These are phyloP conservation scores for Nephrocerus scutellatus DNA, from an alignment of 2,888 invertebrate genomes.

Conservation along the genomic window DNA sequence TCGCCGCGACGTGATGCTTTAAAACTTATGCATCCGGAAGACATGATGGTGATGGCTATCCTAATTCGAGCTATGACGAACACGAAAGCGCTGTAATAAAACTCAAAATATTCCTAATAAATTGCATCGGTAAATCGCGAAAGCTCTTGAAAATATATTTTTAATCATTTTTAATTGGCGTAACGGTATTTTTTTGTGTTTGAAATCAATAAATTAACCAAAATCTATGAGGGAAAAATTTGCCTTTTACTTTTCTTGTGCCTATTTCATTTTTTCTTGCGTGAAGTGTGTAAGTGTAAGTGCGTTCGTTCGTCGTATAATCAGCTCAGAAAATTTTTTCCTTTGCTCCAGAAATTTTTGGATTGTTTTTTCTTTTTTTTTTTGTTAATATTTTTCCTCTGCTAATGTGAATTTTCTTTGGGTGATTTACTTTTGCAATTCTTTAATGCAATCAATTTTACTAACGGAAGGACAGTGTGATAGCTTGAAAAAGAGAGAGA, in stretches of 20 bases:
- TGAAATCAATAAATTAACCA: constrained; percentile 15
- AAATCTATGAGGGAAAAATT: constrained; percentile 23
- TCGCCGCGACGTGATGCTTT: constrained; percentile 18
- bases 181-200: constrained; percentile 25
- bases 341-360: no score
- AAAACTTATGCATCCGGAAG: constrained; percentile 52
- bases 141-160: constrained; percentile 26
- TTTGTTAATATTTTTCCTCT: no score
- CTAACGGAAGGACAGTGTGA: no score
- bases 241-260: constrained; percentile 18
- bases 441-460: no score
- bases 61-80: constrained; percentile 31
- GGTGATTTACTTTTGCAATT: no score
- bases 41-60: constrained; percentile 67
- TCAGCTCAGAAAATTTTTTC: no score
- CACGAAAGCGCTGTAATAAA: constrained; percentile 32
- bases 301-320: constrained; percentile 8
- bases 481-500: no score
- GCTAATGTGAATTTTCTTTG: no score
- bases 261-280: constrained; percentile 19
- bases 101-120: constrained; percentile 32
- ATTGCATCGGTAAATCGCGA: constrained; percentile 34
- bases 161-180: constrained; percentile 14
- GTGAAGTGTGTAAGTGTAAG: constrained; percentile 23
- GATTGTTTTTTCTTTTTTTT: no score